A percentile compares a stretch with the other conserved stretches of the same genome.
Evolutionary conservation across 2,113 vertebrate genomes (phyloP).

Genomic region (Gymnobelideus leadbeateri): DNA sequence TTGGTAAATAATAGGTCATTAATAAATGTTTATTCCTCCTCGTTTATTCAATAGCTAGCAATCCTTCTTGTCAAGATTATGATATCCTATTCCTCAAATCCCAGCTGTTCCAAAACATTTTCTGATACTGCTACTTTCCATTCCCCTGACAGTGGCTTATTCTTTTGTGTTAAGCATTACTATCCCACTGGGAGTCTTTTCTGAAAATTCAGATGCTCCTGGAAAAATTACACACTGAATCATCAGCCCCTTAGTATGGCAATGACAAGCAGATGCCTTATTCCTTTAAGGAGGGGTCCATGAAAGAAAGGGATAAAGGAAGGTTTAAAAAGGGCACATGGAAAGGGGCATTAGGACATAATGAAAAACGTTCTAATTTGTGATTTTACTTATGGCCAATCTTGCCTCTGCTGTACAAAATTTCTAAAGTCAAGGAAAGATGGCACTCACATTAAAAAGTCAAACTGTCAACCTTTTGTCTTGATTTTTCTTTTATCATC

Average conservation of each 20-base stretch:
- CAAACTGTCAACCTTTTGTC: not conserved
- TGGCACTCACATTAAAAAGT: not conserved
- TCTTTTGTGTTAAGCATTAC: not conserved
- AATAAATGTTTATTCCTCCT: not conserved
- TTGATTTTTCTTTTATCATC: not conserved
- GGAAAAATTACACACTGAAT: not conserved
- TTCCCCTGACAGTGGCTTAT: not conserved
- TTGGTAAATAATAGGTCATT: not conserved
- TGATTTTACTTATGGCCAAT: not conserved
- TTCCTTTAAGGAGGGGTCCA: not conserved
- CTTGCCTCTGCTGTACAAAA: not conserved
- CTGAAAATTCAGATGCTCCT: not conserved
- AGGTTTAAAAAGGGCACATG: not conserved
- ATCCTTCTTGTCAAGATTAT: not conserved
- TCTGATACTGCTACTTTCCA: not conserved
- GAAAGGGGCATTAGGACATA: not conserved
- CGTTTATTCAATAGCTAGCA: not conserved
- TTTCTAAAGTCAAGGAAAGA: not conserved
- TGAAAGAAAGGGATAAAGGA: not conserved
- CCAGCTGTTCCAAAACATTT: not conserved
- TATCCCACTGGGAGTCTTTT: not conserved
- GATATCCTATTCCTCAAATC: not conserved
- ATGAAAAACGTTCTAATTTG: not conserved
- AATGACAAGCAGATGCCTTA: not conserved
- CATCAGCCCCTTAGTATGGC: too few species aligned